Evolutionary conservation across 2,797 vertebrate genomes (phyloP).

Genomic region (Scolopax bukidnonensis): DNA sequence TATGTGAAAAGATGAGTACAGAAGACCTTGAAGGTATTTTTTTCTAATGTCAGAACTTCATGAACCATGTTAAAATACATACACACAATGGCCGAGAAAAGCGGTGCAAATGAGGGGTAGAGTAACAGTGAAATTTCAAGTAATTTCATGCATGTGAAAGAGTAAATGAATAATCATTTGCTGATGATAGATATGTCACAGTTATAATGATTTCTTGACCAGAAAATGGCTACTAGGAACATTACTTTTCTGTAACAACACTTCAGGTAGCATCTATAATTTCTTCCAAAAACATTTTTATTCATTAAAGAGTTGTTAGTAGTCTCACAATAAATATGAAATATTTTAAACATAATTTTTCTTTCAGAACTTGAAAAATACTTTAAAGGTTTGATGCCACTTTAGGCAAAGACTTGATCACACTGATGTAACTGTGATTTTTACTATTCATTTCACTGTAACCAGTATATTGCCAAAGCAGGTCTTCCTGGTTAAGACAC

Average conservation of each 20-base stretch:
- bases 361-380: neutral
- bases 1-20: neutral
- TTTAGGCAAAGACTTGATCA: neutral
- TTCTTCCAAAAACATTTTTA: rapidly evolving
- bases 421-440: neutral
- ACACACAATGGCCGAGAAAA: neutral
- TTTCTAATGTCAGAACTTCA: neutral
- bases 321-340: neutral
- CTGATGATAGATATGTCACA: neutral
- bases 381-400: neutral
- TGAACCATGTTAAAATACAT: neutral
- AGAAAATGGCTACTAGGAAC: neutral
- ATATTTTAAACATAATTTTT: neutral
- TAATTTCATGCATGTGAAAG: neutral
- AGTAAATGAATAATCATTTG: neutral
- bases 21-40: neutral
- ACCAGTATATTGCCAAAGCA: neutral
- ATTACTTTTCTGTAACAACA: neutral
- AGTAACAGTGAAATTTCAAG: neutral
- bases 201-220: neutral
- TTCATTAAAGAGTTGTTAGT: neutral
- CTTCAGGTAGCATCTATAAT: neutral
- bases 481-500: neutral
- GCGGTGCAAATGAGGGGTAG: neutral
- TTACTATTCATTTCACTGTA: neutral